Evolutionary conservation across 2,888 invertebrate genomes (phyloP).

Genomic region (Stenichneumon culpator): DNA sequence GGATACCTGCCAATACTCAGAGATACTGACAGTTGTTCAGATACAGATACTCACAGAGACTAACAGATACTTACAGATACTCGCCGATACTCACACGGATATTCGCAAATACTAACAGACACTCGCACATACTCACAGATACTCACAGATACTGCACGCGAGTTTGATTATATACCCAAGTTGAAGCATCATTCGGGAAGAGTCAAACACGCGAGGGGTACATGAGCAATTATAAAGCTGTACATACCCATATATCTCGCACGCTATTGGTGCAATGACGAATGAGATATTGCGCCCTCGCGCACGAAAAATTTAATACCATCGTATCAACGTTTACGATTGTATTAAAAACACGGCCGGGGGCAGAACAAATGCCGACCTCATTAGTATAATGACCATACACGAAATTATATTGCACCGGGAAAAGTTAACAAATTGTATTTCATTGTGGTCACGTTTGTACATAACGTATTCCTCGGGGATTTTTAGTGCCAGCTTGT

Average conservation of each 20-base stretch:
- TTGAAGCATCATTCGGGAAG: too few species aligned
- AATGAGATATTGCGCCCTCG: background rate
- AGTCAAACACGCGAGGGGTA: too few species aligned
- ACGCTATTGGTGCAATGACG: background rate
- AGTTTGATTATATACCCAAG: too few species aligned
- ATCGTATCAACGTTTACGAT: conserved; percentile 15
- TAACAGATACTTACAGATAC: too few species aligned
- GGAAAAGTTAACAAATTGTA: conserved; percentile 51
- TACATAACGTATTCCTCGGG: conserved; percentile 32
- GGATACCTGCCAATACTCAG: too few species aligned
- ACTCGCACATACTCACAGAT: too few species aligned
- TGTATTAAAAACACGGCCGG: conserved; percentile 24
- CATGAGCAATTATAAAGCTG: too few species aligned
- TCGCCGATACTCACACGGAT: too few species aligned
- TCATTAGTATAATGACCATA: conserved; percentile 47
- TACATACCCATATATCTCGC: background rate
- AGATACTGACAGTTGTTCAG: too few species aligned
- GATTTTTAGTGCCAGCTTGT: conserved; percentile 48
- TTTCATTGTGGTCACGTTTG: conserved; percentile 42
- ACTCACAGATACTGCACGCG: too few species aligned
- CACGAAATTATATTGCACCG: conserved; percentile 50
- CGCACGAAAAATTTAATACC: background rate
- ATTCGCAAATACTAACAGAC: too few species aligned
- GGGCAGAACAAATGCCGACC: conserved; percentile 10
- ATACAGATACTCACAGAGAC: too few species aligned